Evolutionary conservation across 2,888 invertebrate species (phyloP).

Genomic region (Cabera pusaria): DNA sequence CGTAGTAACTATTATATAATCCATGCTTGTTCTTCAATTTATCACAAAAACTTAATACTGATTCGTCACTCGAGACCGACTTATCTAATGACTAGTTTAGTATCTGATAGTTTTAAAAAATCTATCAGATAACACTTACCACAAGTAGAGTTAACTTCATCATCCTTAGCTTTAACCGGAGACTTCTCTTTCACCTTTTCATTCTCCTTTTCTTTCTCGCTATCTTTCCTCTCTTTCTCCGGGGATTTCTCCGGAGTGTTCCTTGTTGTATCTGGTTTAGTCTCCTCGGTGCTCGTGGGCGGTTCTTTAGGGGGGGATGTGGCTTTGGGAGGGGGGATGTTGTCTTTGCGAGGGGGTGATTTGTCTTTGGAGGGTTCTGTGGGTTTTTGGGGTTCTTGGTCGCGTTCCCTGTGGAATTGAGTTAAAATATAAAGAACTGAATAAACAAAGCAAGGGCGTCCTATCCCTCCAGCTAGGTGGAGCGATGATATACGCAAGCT

Average conservation of each 20-base stretch:
- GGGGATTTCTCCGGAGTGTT: conserved; percentile 43
- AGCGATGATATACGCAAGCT: too few relatives aligned
- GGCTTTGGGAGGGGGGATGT: not conserved
- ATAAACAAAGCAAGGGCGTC: too few relatives aligned
- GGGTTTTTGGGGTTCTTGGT: conserved; percentile 38
- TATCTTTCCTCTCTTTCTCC: not conserved
- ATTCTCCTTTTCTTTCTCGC: conserved; percentile 14
- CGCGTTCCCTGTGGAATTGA: conserved; percentile 55
- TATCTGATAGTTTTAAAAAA: too few relatives aligned
- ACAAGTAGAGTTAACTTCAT: conserved; percentile 70
- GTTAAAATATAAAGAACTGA: too few relatives aligned
- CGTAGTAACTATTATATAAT: too few relatives aligned
- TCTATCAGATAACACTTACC: conserved; percentile 61
- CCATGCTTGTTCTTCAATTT: too few relatives aligned
- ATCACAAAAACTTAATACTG: too few relatives aligned
- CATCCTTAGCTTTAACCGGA: conserved; percentile 41
- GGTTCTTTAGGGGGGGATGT: conserved; percentile 3
- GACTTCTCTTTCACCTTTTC: conserved; percentile 44
- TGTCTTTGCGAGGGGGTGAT: conserved; percentile 18
- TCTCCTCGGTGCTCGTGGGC: conserved; percentile 21
- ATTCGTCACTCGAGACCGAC: too few relatives aligned
- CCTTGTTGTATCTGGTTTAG: conserved; percentile 53
- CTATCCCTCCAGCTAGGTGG: too few relatives aligned
- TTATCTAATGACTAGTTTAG: too few relatives aligned
- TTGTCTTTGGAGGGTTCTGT: conserved; percentile 34